Percentiles rank a stretch among this genome's conserved stretches.
Evolutionary conservation across 2,888 invertebrate genomes (phyloP).

Genomic region (Orthonevra nobilis): DNA sequence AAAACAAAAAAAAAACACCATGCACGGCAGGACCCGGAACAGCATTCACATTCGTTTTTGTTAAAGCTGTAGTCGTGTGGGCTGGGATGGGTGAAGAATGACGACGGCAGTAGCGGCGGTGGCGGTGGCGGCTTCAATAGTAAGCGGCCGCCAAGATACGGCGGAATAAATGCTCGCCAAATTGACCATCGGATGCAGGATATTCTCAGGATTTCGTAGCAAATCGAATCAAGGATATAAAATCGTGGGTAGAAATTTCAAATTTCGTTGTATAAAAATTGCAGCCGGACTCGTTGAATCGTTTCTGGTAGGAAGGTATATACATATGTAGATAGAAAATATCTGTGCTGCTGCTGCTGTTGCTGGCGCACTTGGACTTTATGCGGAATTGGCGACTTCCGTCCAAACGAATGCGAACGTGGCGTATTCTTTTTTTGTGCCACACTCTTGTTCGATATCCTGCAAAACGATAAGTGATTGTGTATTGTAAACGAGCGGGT

Average conservation of each 20-base stretch:
- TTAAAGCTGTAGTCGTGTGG: no score
- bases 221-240: conserved; percentile 66
- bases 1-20: neutral
- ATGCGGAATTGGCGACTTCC: conserved; percentile 57
- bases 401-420: conserved; percentile 32
- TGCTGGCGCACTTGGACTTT: conserved; percentile 37
- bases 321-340: no score
- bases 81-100: neutral
- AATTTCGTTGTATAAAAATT: conserved; percentile 69
- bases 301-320: no score
- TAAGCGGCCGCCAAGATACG: conserved; percentile 54
- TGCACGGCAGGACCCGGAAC: neutral
- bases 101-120: no score
- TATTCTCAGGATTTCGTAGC: conserved; percentile 67
- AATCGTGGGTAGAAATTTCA: conserved; percentile 68
- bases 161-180: conserved; percentile 69
- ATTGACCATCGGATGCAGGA: conserved; percentile 70
- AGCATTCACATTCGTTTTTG: neutral
- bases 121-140: neutral
- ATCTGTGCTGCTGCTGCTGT: neutral
- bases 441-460: conserved; percentile 28
- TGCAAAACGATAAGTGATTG: conserved; percentile 50
- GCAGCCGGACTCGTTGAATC: conserved; percentile 48
- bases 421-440: conserved; percentile 21
- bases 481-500: conserved; percentile 60